Base-by-base conservation (phyloP, 2,888 invertebrate species). In the Autographa gamma region DNA sequence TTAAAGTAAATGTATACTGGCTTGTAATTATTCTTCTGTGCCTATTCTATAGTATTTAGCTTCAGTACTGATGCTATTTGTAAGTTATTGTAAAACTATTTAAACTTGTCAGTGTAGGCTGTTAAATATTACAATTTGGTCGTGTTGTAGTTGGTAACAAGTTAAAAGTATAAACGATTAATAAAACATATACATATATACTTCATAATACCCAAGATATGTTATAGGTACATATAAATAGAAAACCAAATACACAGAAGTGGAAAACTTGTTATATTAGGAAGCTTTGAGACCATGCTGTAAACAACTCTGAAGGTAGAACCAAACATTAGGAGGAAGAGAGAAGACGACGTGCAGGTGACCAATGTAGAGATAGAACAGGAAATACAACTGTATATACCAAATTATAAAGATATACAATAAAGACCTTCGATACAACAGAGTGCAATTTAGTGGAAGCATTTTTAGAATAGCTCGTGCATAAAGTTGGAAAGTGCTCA, bases 111-210 rank as follows among this genome's bases (percentile, higher is more conserved):
- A 83, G 86, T 89, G 86, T 89, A 75, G 75, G 70, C 69, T 86
- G 85, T 81, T 81, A 81, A 76, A 70, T 80, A 82, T 88, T 89
- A 92, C 95, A 94, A 93, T 95, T 94, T 92, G 95, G 94, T 95
- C 95, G 94, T 95, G 95, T 95, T 95, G 93, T 86, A 81, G 74
- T 65, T 83, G 68, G 71, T 90, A 88, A 85, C 87, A 86, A 85
- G 82, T 82, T 79, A 81, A 80, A 85, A 84, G 69, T 69, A 83
- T 84, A 86, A 64, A 48, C 48, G 8, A 62, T 60, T 73, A 71
- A 65, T 71, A 56, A 74, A 73, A 80, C 73, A 75, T 74, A 82
- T 81, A 77, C 74, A 69, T 56, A 41, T 71, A 70, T 74, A 66
- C 54, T 9, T 25, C 13, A 68, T 74, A 72, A 62, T 79, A 87